Evolutionary conservation across 53 echinoderm and acorn worm genomes (phyloP), one percentile per base, ranked within the genome.

Genomic region (Antedon mediterranea): DNA sequence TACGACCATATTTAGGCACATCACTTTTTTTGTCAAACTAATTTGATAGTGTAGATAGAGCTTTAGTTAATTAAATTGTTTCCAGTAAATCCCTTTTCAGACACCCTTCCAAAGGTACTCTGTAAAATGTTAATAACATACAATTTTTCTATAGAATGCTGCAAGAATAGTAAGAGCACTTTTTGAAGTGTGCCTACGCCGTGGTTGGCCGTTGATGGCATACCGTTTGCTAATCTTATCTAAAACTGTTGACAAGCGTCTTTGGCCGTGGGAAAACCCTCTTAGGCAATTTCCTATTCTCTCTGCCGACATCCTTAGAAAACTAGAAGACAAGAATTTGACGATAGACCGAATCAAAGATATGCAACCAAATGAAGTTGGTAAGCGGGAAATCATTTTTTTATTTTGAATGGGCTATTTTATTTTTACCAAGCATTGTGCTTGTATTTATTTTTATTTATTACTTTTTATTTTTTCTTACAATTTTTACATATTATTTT

Each of bases 141-240:
- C 43, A 5, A 27, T 75, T 26, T 32, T 34, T 82, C 70, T 76
- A 43, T 76, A 94, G 92, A 94, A 97, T 80, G 78, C 97, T 2
- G 97, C 85, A 43, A 81, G 97, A 8, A 97, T 97, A 81, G 88
- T 97, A 57, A 77, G 97, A 41, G 97, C 97, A 28, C 81, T 97
- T 31, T 97, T 97, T 86, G 97, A 97, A 78, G 82, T 97, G 43
- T 83, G 92, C 28, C 80, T 97, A 34, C 89, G 92, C 43, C 85
- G 78, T 7, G 97, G 97, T 34, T 97, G 97, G 97, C 97, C 97
- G 42, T 73, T 89, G 31, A 89, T 92, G 85, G 89, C 97, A 0
- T 72, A 89, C 28, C 77, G 82, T 32, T 84, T 91, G 31, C 86
- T 97, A 7, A 85, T 37, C 28, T 75, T 97, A 15, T 89, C 88